Base-by-base conservation (phyloP, 2,113 vertebrate genomes). In the Columba janthina region DNA sequence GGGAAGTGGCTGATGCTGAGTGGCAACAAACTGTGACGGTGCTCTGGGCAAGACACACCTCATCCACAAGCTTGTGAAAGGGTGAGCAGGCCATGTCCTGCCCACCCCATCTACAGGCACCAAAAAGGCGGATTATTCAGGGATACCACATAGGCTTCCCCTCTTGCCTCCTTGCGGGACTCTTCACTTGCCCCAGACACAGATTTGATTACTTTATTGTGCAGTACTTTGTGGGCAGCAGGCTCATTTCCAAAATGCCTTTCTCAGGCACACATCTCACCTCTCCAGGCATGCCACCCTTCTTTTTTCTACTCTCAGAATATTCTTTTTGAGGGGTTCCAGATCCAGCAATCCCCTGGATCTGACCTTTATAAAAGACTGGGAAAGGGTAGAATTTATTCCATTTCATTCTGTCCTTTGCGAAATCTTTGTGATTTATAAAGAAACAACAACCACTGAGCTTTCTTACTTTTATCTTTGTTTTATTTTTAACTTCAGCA, bases 111-210 rank as follows among this genome's bases (percentile, higher is more conserved):
- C 11, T 32, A 24, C 4, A 24, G 40, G 17, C 13, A 42, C 31
- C 50, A 51, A 0, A 19, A 32, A 10, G 0, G 5, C 0, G 0
- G 11, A 46, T 29, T 29, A 1, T 32, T 24, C 1, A 0, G 2
- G 31, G 56, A 12, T 26, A 11, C 0, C 0, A 28, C 64, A 38
- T 4, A 8, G 31, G 17, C 8, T 15, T 89, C 16, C 44, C 32
- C 26, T 86, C 42, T 76, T 62, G 51, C 5, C 44, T 79, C 31
- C 20, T 65, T 78, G 77, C 70, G 42, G 71, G 62, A 89, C 34
- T 46, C 70, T 29, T 15, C 71, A 28, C 29, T 91, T 82, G 50
- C 66, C 70, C 88, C 66, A 73, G 83, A 58, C 2, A 2, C 67
- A 88, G 54, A 51, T 94, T n/a, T 44, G 61, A 58, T 75, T 51